Conservation (phyloP, 1,140 invertebrate genomes). For the Drosophila lini region DNA sequence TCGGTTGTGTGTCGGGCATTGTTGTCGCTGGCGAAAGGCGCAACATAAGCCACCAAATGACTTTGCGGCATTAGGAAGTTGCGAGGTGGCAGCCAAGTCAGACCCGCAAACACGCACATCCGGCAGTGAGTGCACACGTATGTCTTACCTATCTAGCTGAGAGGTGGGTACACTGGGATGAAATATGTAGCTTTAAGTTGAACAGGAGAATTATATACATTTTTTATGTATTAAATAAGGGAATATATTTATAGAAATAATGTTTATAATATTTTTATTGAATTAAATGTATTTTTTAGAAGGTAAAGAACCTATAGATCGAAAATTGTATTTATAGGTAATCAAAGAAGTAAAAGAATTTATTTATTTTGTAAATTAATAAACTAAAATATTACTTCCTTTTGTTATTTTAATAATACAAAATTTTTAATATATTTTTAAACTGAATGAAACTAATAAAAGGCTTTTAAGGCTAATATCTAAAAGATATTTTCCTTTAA, state of each 20-base stretch:
- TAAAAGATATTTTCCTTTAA: too few relatives aligned
- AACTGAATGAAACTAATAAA: too few relatives aligned
- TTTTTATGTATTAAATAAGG: background rate
- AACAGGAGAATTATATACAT: background rate
- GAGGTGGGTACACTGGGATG: background rate
- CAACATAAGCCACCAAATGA: slow-evolving; percentile 73
- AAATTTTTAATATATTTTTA: too few relatives aligned
- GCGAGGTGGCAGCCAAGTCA: slow-evolving; percentile 49
- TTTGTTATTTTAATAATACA: too few relatives aligned
- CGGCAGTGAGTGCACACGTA: slow-evolving; percentile 50
- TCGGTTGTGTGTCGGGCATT: slow-evolving; percentile 9
- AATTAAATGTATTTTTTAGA: background rate
- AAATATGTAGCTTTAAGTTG: background rate
- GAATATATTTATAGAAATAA: background rate
- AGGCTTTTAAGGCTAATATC: too few relatives aligned
- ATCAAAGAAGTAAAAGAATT: too few relatives aligned
- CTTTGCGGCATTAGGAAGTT: slow-evolving; percentile 72
- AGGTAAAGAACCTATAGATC: too few relatives aligned
- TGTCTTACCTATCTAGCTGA: slow-evolving; percentile 44
- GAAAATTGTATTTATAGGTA: too few relatives aligned
- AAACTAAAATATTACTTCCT: too few relatives aligned
- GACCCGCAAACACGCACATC: slow-evolving; percentile 64
- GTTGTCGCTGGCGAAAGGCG: slow-evolving; percentile 38
- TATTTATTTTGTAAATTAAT: too few relatives aligned
- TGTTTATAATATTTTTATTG: background rate